Conservation (phyloP, 2,888 invertebrate genomes). For the Euclidia mi region DNA sequence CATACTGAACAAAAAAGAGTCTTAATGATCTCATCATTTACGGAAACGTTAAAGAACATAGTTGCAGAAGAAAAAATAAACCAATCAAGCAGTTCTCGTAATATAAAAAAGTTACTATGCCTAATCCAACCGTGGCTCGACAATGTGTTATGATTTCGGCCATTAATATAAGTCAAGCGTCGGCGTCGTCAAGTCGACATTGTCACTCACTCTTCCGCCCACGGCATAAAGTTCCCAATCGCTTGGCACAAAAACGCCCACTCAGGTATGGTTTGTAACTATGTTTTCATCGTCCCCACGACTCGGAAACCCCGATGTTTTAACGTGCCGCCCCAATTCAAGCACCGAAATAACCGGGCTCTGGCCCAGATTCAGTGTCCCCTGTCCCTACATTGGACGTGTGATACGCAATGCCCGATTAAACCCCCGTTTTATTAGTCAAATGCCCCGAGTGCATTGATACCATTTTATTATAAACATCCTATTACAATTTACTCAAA, state of each 20-base stretch:
- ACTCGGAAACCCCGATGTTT: constrained; percentile 81
- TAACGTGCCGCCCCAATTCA: constrained; percentile 85
- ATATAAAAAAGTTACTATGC: constrained; percentile 34
- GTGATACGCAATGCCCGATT: constrained; percentile 61
- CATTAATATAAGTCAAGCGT: constrained; percentile 65
- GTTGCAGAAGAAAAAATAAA: constrained; percentile 26
- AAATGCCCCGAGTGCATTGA: constrained; percentile 39
- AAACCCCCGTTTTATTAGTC: constrained; percentile 37
- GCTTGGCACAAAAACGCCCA: constrained; percentile 64
- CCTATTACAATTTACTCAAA: constrained; percentile 42
- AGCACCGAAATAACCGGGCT: constrained; percentile 82
- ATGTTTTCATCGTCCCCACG: constrained; percentile 74
- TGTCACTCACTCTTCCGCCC: constrained; percentile 52
- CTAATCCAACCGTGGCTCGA: constrained; percentile 48
- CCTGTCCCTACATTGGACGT: constrained; percentile 65
- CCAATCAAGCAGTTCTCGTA: constrained; percentile 28
- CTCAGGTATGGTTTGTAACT: constrained; percentile 74
- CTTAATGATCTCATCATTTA: constrained; percentile 30
- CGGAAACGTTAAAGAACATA: constrained; percentile 15
- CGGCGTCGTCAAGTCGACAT: constrained; percentile 45
- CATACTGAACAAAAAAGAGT: neutral
- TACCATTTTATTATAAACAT: constrained; percentile 30
- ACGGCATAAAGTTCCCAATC: constrained; percentile 58
- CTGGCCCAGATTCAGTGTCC: constrained; percentile 78
- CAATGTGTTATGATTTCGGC: constrained; percentile 53